These are phyloP conservation scores for Oceanodroma tethys DNA, from an alignment of 2,113 vertebrate species.

Conservation along the genomic window DNA sequence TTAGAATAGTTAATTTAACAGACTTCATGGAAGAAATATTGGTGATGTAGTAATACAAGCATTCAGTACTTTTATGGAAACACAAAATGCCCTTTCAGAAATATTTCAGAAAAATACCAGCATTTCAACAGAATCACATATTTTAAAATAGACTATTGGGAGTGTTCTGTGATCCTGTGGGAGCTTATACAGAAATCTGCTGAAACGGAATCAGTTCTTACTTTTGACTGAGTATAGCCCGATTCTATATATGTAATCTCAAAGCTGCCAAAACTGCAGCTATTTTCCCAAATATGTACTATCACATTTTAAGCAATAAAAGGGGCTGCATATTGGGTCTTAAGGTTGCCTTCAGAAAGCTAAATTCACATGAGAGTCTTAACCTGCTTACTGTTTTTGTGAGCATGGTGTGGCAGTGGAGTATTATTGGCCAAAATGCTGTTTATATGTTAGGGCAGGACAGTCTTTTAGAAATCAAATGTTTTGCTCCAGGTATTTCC, in stretches of 20 bases:
- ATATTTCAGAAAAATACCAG: background rate
- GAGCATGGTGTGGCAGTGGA: background rate
- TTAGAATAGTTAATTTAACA: background rate
- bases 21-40: background rate
- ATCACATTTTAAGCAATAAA: background rate
- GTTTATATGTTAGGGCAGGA: background rate
- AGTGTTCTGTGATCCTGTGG: background rate
- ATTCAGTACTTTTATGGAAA: background rate
- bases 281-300: background rate
- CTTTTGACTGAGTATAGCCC: background rate
- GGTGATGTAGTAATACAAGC: background rate
- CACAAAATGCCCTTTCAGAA: background rate
- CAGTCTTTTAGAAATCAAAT: background rate
- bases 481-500: background rate
- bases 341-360: background rate
- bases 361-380: background rate
- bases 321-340: background rate
- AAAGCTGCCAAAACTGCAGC: background rate
- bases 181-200: background rate
- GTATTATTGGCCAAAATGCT: background rate
- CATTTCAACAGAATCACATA: background rate
- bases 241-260: background rate
- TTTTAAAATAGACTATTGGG: background rate
- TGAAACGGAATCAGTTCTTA: background rate
- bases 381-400: background rate